Percentiles rank a stretch among this genome's conserved stretches.
These are phyloP conservation scores for Mesoclemmys tuberculata DNA, from an alignment of 2,113 vertebrate genomes.

Conservation along the genomic window DNA sequence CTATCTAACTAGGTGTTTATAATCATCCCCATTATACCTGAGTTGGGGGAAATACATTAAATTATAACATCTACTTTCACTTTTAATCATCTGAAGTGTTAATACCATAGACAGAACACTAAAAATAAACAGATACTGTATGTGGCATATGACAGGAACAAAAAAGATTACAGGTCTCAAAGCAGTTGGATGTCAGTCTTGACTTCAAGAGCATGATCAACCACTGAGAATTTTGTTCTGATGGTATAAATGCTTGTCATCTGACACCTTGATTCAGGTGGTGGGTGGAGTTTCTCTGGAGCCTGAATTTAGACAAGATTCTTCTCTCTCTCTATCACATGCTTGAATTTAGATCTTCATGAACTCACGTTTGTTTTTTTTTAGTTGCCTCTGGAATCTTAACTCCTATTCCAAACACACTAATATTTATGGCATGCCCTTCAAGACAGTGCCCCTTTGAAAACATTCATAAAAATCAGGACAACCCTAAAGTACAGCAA, in stretches of 20 bases:
- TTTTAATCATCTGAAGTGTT: not conserved
- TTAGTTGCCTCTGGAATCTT: not conserved
- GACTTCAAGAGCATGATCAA: not conserved
- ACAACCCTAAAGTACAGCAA: slow-evolving; percentile 3
- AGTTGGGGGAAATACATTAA: not conserved
- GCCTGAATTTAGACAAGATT: not conserved
- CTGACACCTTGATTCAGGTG: not conserved
- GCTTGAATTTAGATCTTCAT: not conserved
- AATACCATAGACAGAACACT: not conserved
- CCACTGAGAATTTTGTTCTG: not conserved
- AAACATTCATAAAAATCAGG: slow-evolving; percentile 60
- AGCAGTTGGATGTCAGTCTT: not conserved
- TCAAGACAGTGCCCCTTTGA: slow-evolving; percentile 44
- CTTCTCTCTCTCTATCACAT: not conserved
- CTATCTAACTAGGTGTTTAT: not conserved
- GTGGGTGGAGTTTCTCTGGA: not conserved
- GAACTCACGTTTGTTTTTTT: not conserved
- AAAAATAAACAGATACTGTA: not conserved
- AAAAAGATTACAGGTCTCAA: not conserved
- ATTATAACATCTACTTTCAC: not conserved
- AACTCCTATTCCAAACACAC: slow-evolving; percentile 16
- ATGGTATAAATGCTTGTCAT: not conserved
- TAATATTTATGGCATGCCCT: slow-evolving; percentile 57
- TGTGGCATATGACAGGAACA: not conserved
- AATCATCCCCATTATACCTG: not conserved